Percentiles rank a stretch among this genome's conserved stretches.
These are phyloP conservation scores for Melanotus villosus DNA, from an alignment of 2,888 invertebrate genomes.

Conservation along the genomic window DNA sequence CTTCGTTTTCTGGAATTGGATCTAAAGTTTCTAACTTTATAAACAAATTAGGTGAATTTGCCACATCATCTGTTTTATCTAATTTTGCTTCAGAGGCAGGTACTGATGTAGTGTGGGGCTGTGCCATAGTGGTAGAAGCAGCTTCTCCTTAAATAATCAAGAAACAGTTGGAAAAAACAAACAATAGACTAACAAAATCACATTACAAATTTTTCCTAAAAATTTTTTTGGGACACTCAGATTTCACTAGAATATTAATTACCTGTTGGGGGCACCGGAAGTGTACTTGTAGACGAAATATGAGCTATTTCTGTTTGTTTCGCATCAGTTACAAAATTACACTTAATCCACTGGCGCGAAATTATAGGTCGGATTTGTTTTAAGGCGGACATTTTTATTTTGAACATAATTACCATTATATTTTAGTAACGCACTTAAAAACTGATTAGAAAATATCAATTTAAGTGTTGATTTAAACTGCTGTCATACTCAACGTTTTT, in stretches of 20 bases:
- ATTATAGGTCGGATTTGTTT: too few relatives aligned
- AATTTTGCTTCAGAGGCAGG: background rate
- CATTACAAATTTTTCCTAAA: background rate
- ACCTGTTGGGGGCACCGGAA: background rate
- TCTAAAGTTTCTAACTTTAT: conserved; percentile 48
- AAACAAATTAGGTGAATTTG: conserved; percentile 34
- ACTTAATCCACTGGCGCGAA: background rate
- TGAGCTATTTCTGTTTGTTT: background rate
- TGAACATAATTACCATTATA: too few relatives aligned
- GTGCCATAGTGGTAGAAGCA: too few relatives aligned
- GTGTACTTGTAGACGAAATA: background rate
- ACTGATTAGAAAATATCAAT: too few relatives aligned
- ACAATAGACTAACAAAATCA: background rate
- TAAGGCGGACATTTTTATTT: too few relatives aligned
- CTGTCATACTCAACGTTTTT: too few relatives aligned
- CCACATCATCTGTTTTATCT: conserved; percentile 8
- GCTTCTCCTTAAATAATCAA: background rate
- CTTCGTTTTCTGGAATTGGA: conserved; percentile 37
- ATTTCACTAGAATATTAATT: background rate
- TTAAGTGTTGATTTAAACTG: too few relatives aligned
- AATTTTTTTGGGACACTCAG: background rate
- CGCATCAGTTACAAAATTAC: background rate
- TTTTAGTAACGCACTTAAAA: too few relatives aligned
- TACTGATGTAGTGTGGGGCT: background rate
- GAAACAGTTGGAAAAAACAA: background rate